Percentiles rank a stretch among this genome's conserved stretches.
phyloP scores from a whole-genome alignment of 2,888 invertebrate genomes.

The Dascillus cervinus region DNA sequence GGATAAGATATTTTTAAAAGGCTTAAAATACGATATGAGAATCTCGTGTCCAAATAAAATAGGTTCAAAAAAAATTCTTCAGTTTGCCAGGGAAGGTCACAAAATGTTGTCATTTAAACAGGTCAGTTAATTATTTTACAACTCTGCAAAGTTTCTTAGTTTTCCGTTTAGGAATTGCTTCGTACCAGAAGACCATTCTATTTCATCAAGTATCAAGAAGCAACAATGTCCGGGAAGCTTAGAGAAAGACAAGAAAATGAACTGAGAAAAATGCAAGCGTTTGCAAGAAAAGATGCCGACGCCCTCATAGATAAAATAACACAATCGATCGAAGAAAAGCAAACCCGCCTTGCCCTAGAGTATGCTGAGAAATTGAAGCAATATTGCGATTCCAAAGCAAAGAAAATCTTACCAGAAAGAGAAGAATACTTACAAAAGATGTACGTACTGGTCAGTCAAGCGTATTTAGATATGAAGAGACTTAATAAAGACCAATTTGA shows the following conservation, averaged over 20 bases:
- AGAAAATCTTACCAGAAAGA: slow-evolving; percentile 38
- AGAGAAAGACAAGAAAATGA: slow-evolving; percentile 30
- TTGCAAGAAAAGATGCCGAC: slow-evolving; percentile 38
- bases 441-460: slow-evolving; percentile 40
- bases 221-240: slow-evolving; percentile 30
- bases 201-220: slow-evolving; percentile 37
- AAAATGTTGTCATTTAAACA: slow-evolving; percentile 36
- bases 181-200: slow-evolving; percentile 43
- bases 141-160: not conserved
- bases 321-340: slow-evolving; percentile 25
- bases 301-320: slow-evolving; percentile 34
- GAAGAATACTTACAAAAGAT: slow-evolving; percentile 35
- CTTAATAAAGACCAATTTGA: slow-evolving; percentile 27
- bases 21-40: slow-evolving; percentile 29
- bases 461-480: slow-evolving; percentile 41
- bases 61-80: slow-evolving; percentile 30
- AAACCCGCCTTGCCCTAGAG: slow-evolving; percentile 24
- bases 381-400: slow-evolving; percentile 39
- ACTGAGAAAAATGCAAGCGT: slow-evolving; percentile 29
- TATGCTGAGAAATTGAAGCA: slow-evolving; percentile 38
- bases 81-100: slow-evolving; percentile 30
- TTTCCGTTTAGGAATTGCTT: slow-evolving; percentile 32
- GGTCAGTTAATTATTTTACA: slow-evolving; percentile 15
- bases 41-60: slow-evolving; percentile 37
- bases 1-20: slow-evolving; percentile 42